Conservation (phyloP, 2,797 vertebrate genomes). For the Pogoniulus pusillus region DNA sequence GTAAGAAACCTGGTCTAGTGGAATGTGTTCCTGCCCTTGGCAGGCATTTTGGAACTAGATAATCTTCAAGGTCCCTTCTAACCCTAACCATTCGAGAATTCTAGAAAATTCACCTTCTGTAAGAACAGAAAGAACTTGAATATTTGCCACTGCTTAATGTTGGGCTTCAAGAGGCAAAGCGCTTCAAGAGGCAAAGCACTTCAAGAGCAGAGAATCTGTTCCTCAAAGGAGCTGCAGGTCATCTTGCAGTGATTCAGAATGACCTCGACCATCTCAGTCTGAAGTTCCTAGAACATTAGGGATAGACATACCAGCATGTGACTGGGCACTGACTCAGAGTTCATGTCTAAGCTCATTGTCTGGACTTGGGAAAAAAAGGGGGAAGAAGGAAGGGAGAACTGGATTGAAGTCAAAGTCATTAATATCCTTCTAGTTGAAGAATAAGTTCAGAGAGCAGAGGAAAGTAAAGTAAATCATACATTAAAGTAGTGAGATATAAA, state of each 20-base stretch:
- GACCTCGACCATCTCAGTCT: neutral
- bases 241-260: neutral
- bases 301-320: neutral
- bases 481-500: neutral
- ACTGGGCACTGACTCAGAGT: conserved; percentile 23
- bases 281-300: neutral
- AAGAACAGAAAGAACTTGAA: neutral
- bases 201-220: neutral
- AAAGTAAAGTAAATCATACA: neutral
- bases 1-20: too few relatives aligned
- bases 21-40: too few relatives aligned
- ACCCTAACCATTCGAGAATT: too few relatives aligned
- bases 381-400: neutral
- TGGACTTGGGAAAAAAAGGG: neutral
- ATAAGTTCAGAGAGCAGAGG: neutral
- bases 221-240: neutral
- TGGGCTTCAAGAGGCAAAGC: neutral
- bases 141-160: neutral
- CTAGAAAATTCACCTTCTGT: neutral
- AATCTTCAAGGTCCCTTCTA: too few relatives aligned
- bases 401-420: neutral
- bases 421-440: conserved; percentile 10
- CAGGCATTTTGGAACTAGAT: too few relatives aligned
- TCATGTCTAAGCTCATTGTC: neutral
- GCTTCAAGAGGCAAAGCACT: neutral